Base-by-base conservation (phyloP, 2,113 vertebrate genomes). In the Podarcis raffonei region DNA sequence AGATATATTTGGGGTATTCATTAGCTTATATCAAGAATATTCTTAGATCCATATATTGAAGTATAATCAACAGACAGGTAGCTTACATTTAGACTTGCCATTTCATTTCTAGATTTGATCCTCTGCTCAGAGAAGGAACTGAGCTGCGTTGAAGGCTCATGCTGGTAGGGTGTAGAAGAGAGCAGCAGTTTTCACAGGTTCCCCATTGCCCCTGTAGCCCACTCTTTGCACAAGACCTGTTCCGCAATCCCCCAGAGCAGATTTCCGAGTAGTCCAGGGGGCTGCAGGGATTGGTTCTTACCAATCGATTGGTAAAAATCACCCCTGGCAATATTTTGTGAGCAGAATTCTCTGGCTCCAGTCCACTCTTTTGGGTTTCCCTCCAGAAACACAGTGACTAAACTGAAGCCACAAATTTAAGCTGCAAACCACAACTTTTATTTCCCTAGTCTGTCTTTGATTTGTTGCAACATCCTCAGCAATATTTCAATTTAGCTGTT, bases 361-460 rank as follows among this genome's bases (percentile, higher is more conserved):
- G 9, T 7, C 11, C 32, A 76, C 16, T 22, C 5, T 76, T 18
- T 35, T 16, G n/a, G 65, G 32, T 53, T 27, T 3, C 66, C 12
- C 57, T 32, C 39, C 6, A 48, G 23, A 80, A 69, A 32, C 39
- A 72, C 42, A 32, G n/a, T 30, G n/a, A 39, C n/a, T 69, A 68
- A 83, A 30, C n/a, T 48, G 68, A 77, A 68, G 16, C 39, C 72
- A 68, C 39, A 15, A 37, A 59, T 35, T 53, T 79, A 16, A 85
- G n/a, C 30, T 79, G 42, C 69, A 69, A 86, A 8, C 25, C 72
- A 65, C 3, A 27, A 35, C 16, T 84, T 89, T 71, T 30, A 83
- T 81, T 84, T 89, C 71, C 48, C 82, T 92, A 80, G 30, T 85
- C 62, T 92, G 53, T 13, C 84, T 62, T 39, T 13, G 11, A 53